Percentiles rank a stretch among this genome's conserved stretches.
phyloP scores from a whole-genome alignment of 2,113 vertebrate species.

The Ceratotherium simum region DNA sequence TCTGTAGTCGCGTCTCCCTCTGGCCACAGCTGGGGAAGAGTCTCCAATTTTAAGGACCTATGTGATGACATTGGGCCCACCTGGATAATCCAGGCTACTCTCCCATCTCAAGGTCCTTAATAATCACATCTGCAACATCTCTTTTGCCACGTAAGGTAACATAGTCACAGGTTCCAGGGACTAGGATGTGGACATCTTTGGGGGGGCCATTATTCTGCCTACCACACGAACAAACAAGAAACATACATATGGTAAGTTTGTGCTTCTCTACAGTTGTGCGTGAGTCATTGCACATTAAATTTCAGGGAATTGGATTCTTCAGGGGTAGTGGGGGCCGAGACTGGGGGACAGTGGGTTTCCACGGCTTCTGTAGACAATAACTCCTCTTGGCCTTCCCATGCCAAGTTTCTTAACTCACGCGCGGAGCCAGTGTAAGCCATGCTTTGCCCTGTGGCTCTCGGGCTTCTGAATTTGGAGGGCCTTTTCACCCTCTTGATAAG shows the following conservation, averaged over 20 bases:
- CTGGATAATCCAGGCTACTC: neutral
- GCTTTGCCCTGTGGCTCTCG: neutral
- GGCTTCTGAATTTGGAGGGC: neutral
- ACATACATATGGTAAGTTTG: fast-evolving
- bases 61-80: neutral
- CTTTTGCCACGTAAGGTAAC: neutral
- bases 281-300: neutral
- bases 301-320: conserved; percentile 17
- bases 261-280: neutral
- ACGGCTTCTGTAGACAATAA: neutral
- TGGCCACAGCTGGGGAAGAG: neutral
- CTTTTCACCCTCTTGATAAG: conserved; percentile 6
- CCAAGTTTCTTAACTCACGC: neutral
- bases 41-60: neutral
- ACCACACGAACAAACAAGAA: neutral
- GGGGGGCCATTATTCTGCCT: neutral
- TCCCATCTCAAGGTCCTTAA: neutral
- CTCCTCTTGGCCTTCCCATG: neutral
- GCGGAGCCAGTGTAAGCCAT: neutral
- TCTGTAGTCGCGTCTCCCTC: neutral
- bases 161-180: neutral
- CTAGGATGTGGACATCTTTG: neutral
- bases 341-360: neutral
- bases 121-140: neutral
- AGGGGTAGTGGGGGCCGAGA: neutral